phyloP scores from a whole-genome alignment of 2,888 invertebrate species.

The Lumbricus terrestris region DNA sequence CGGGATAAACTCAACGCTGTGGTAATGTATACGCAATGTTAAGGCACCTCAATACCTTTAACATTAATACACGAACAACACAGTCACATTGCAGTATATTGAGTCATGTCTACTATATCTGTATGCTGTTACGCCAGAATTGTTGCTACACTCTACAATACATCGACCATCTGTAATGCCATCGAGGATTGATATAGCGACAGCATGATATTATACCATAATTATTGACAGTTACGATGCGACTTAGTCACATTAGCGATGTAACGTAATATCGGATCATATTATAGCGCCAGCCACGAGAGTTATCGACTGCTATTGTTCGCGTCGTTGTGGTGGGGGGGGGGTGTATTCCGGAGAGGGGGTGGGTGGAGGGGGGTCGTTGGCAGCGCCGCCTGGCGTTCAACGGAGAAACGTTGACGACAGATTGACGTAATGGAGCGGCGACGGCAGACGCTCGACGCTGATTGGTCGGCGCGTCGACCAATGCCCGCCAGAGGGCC shows the following conservation, averaged over 20 bases:
- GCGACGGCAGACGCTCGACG: not conserved
- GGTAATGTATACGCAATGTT: not conserved
- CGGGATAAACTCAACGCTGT: not conserved
- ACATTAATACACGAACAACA: too few species aligned
- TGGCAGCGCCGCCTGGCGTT: not conserved
- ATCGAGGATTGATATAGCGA: too few species aligned
- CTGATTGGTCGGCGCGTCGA: not conserved
- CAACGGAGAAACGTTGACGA: not conserved
- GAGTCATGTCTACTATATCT: not conserved
- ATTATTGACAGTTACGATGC: not conserved
- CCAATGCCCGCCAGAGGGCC: constrained; percentile 10
- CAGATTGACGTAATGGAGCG: constrained; percentile 3
- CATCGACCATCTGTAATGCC: not conserved
- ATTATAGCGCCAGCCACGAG: not conserved
- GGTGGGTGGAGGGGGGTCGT: not conserved
- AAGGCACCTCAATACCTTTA: not conserved
- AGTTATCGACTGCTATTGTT: not conserved
- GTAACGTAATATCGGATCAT: not conserved
- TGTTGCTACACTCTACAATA: too few species aligned
- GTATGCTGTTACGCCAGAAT: too few species aligned
- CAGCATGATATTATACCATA: too few species aligned
- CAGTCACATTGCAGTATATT: too few species aligned
- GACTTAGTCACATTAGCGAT: not conserved
- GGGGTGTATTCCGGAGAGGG: too few species aligned
- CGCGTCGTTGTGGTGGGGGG: not conserved